Evolutionary conservation across 2,797 vertebrate genomes (phyloP).

Genomic region (Periophthalmus magnuspinnatus): DNA sequence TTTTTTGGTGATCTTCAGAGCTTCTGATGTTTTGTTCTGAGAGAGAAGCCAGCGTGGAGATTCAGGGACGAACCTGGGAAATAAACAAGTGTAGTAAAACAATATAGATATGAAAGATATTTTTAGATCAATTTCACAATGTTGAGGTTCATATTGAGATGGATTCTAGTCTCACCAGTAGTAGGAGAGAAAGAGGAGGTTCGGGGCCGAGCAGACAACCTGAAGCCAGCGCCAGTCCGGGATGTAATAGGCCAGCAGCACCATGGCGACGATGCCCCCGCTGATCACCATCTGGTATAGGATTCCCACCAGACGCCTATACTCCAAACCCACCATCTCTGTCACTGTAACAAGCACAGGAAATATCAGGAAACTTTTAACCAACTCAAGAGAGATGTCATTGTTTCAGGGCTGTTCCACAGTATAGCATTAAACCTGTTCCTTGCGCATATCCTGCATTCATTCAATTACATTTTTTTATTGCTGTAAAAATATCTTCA

Average conservation of each 20-base stretch:
- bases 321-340: conserved; percentile 91
- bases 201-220: conserved; percentile 85
- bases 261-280: conserved; percentile 87
- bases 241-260: conserved; percentile 88
- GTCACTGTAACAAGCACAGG: conserved; percentile 78
- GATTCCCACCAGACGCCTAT: conserved; percentile 87
- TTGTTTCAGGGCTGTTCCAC: no score
- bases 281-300: conserved; percentile 93
- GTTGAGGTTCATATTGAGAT: neutral
- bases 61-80: conserved; percentile 88
- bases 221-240: conserved; percentile 91
- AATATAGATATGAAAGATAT: neutral
- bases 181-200: conserved; percentile 87
- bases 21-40: conserved; percentile 82
- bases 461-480: no score
- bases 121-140: neutral
- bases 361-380: no score
- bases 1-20: conserved; percentile 81
- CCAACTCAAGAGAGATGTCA: no score
- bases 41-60: conserved; percentile 95
- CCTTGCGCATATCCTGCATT: no score
- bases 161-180: conserved; percentile 83
- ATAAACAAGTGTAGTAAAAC: neutral
- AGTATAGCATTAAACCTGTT: no score
- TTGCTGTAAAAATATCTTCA: no score